Base-by-base conservation (phyloP, 2,797 vertebrate species). In the Sebastes trivittatus region DNA sequence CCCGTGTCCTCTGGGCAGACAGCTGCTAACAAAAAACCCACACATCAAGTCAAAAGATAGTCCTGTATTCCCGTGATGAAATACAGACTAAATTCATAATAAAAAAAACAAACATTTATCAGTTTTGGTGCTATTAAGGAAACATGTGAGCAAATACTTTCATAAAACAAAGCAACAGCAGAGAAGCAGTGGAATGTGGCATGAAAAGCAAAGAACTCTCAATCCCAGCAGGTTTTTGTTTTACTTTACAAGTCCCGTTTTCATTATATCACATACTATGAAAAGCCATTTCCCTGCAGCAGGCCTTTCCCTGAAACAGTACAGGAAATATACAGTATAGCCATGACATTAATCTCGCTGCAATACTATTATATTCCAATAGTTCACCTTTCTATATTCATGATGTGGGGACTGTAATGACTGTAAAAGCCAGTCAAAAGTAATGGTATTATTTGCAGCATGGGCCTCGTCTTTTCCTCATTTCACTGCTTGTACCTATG, bases 1-100 rank as follows among this genome's bases (percentile, higher is more conserved):
- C 95, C 5, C 86, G 89, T 82, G 85, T 93, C 93, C 94, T 97
- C 88, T 96, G 96, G 42, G 92, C 85, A 61, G 93, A 94, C 87
- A 93, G 93, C 93, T 97, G 96, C 92, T 94, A 64, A 92, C 75
- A 91, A 90, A 94, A 69, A 90, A 14, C 81, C 75, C 78, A 86
- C 18, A 83, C 23, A 64, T 66, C 10, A 70, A 83, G 14, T 10
- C 8, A 72, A 68, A 61, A 36, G 18, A 30, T 2, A 75, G 30
- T 49, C 27, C 25, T 6, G 59, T 52, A 22, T 65, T 75, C 42
- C 36, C 5, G 25, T n/a, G 22, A 75, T 54, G 30, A 4, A 78
- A 70, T 34, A 52, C 20, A 71, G 22, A 70, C 8, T 46, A 13
- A 13, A 52, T 72, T 66, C 3, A 59, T 30, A 62, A 58, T 6